Evolutionary conservation across 2,888 invertebrate species (phyloP).

Genomic region (Margaritifera margaritifera): DNA sequence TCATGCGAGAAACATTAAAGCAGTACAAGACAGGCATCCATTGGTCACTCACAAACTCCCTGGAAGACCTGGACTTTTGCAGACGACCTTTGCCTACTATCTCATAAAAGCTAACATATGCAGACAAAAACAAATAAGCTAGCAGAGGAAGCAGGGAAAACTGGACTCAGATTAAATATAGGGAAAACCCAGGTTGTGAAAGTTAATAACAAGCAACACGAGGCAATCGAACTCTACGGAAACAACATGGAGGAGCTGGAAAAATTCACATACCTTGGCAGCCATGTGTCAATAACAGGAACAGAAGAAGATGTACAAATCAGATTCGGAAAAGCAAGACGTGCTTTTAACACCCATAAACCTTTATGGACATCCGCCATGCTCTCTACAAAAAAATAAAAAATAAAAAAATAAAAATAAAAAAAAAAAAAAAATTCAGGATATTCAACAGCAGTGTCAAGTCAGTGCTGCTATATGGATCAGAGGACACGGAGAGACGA

Average conservation of each 20-base stretch:
- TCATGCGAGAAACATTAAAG: neutral
- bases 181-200: constrained; percentile 1
- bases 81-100: neutral
- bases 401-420: too few species aligned
- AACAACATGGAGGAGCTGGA: constrained; percentile 2
- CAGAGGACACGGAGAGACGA: too few species aligned
- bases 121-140: neutral
- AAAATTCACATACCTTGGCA: constrained; percentile 2
- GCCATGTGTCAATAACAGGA: neutral
- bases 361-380: neutral
- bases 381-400: neutral
- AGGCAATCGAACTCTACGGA: constrained; percentile 1
- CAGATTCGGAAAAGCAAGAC: neutral
- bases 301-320: neutral
- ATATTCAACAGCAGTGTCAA: neutral
- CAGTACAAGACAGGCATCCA: neutral
- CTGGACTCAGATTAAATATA: too few species aligned
- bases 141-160: neutral
- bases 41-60: neutral
- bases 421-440: neutral
- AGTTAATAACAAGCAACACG: constrained; percentile 6
- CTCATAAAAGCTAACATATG: too few species aligned
- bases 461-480: constrained; percentile 2
- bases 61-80: neutral
- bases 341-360: neutral